A percentile compares a stretch with the other conserved stretches of the same genome.
Evolutionary conservation across 2,888 invertebrate species (phyloP).

Genomic region (Apodemia mormo): DNA sequence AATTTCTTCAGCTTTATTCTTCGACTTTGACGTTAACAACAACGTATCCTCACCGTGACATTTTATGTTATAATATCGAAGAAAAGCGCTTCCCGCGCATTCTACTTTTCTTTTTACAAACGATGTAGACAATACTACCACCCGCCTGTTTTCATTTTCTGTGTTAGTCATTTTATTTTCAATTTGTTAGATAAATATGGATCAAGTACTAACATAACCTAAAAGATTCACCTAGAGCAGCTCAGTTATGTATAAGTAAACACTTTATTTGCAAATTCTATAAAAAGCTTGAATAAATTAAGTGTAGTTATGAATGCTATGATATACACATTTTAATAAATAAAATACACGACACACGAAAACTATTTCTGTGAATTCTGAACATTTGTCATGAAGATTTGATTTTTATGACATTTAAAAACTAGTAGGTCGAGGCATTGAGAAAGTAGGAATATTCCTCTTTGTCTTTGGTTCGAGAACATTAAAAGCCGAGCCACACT

Average conservation of each 20-base stretch:
- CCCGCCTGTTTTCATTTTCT: constrained; percentile 53
- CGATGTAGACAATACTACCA: constrained; percentile 61
- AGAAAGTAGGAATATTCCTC: not conserved
- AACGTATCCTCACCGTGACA: constrained; percentile 74
- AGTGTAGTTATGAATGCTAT: constrained; percentile 25
- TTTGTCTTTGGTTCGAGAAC: no score
- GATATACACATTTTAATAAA: constrained; percentile 33
- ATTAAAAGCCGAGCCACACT: no score
- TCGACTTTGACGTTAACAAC: constrained; percentile 63
- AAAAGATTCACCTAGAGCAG: constrained; percentile 43
- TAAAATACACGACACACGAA: constrained; percentile 31
- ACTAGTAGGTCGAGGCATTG: not conserved
- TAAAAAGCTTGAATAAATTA: constrained; percentile 32
- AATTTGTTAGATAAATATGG: constrained; percentile 56
- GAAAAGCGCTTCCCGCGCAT: constrained; percentile 76
- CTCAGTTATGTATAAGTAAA: constrained; percentile 31
- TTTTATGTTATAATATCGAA: constrained; percentile 74
- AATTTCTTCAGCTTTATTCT: constrained; percentile 70
- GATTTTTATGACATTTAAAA: constrained; percentile 2
- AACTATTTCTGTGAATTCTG: constrained; percentile 22
- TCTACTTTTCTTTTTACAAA: constrained; percentile 69
- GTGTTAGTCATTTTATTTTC: constrained; percentile 68
- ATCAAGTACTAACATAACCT: constrained; percentile 73
- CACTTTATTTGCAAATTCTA: constrained; percentile 23
- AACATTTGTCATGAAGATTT: constrained; percentile 12